A percentile compares a stretch with the other conserved stretches of the same genome.
phyloP scores from a whole-genome alignment of 2,797 vertebrate genomes.

The Brachymystax lenok region DNA sequence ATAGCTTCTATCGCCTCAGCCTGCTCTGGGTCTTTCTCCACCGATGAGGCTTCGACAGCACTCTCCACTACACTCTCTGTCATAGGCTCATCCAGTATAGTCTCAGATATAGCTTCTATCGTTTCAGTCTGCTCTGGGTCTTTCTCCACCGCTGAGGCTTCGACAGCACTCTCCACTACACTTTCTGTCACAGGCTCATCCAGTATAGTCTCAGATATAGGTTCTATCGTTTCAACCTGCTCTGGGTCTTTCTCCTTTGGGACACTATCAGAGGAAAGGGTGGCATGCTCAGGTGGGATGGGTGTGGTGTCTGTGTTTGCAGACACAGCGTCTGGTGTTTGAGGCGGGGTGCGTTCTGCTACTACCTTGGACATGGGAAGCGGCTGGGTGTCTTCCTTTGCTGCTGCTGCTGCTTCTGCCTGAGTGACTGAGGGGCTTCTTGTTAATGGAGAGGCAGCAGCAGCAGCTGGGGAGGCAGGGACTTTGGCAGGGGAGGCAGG shows the following conservation, averaged over 20 bases:
- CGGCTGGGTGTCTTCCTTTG: conserved; percentile 47
- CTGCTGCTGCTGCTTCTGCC: conserved; percentile 59
- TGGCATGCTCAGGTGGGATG: conserved; percentile 37
- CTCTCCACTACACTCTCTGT: conserved; percentile 42
- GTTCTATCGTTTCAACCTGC: conserved; percentile 19
- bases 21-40: conserved; percentile 46
- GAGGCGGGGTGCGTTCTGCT: conserved; percentile 33
- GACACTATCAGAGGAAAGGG: conserved; percentile 32
- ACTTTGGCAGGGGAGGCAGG: conserved; percentile 30
- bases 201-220: neutral
- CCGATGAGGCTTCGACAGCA: conserved; percentile 18
- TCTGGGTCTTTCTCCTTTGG: conserved; percentile 46
- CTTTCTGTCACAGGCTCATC: conserved; percentile 37
- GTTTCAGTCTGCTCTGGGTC: conserved; percentile 1
- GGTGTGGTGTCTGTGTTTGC: conserved; percentile 36
- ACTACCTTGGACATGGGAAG: conserved; percentile 64
- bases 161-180: conserved; percentile 33
- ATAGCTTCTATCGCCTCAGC: conserved; percentile 7
- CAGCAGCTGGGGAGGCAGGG: conserved; percentile 7
- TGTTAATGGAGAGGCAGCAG: conserved; percentile 42
- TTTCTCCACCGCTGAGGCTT: conserved; percentile 34
- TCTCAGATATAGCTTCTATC: neutral
- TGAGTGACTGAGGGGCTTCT: conserved; percentile 54
- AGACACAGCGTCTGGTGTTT: conserved; percentile 29
- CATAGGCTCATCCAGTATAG: conserved; percentile 17